A percentile compares a stretch with the other conserved stretches of the same genome.
Conservation (phyloP, 2,797 vertebrate genomes). For the Onychomys arenicola region DNA sequence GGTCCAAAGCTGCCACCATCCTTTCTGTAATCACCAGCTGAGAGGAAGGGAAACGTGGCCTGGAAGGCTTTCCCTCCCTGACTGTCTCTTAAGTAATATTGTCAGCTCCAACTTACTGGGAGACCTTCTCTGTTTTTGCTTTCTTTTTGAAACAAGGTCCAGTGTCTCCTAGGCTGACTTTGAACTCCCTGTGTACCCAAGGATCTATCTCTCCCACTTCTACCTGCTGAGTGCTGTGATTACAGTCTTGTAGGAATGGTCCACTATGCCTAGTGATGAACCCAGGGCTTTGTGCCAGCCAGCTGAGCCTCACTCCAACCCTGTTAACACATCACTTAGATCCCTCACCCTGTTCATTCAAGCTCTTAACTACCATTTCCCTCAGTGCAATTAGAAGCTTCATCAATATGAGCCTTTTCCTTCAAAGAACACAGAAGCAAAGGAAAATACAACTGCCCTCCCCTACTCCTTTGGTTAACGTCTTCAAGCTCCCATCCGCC, state of each 20-base stretch:
- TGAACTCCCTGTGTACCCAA: not conserved
- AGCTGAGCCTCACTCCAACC: not conserved
- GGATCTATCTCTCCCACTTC: not conserved
- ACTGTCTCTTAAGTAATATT: slow-evolving; percentile 25
- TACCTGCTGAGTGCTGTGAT: not conserved
- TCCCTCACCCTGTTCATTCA: not conserved
- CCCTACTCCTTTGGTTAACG: not conserved
- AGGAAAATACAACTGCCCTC: not conserved
- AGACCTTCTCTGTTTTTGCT: not conserved
- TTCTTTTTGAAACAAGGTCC: not conserved
- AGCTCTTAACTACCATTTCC: not conserved
- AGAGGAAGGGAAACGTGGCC: not conserved
- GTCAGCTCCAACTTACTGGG: not conserved
- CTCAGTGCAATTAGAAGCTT: not conserved
- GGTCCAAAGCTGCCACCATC: not conserved
- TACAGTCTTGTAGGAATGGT: not conserved
- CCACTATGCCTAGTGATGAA: not conserved
- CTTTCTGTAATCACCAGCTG: not conserved
- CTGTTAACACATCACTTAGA: not conserved
- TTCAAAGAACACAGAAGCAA: slow-evolving; percentile 37
- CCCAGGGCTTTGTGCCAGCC: not conserved
- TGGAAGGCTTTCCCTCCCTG: not conserved
- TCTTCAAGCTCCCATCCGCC: not conserved
- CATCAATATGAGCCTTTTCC: not conserved
- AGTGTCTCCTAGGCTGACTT: not conserved